Conservation (phyloP, 2,797 vertebrate species). For the Phataginus tetradactyla region DNA sequence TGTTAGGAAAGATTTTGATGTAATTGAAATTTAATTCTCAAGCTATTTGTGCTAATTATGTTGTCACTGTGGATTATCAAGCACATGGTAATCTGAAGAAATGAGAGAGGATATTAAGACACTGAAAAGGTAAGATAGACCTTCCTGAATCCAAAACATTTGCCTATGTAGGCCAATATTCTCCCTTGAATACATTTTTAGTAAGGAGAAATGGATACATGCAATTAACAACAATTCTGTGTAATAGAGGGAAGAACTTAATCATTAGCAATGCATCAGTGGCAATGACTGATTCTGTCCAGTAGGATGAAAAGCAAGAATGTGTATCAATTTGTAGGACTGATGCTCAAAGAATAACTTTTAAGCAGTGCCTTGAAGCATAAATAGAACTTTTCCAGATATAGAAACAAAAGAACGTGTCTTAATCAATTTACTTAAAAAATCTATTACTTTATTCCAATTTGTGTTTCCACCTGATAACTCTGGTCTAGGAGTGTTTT, state of each 20-base stretch:
- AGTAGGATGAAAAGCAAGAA: background rate
- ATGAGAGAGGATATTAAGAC: background rate
- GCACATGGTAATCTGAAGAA: background rate
- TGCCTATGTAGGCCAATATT: background rate
- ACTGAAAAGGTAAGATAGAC: background rate
- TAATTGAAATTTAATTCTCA: background rate
- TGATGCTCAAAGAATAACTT: background rate
- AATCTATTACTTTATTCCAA: background rate
- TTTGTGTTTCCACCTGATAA: background rate
- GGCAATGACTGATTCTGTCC: background rate
- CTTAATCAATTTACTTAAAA: background rate
- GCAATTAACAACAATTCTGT: background rate
- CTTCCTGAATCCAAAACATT: background rate
- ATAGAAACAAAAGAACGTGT: background rate
- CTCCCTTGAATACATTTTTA: background rate
- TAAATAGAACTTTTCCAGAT: background rate
- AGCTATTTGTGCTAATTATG: background rate
- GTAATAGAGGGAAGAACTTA: background rate
- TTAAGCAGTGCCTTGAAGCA: background rate
- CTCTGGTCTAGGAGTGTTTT: background rate
- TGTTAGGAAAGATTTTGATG: slow-evolving; percentile 9
- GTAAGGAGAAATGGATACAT: background rate
- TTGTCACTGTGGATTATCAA: background rate
- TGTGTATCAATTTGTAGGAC: background rate
- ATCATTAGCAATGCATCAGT: background rate